Percentiles rank a stretch among this genome's conserved stretches.
Conservation (phyloP, 2,888 invertebrate species). For the Gnatocerus cornutus region DNA sequence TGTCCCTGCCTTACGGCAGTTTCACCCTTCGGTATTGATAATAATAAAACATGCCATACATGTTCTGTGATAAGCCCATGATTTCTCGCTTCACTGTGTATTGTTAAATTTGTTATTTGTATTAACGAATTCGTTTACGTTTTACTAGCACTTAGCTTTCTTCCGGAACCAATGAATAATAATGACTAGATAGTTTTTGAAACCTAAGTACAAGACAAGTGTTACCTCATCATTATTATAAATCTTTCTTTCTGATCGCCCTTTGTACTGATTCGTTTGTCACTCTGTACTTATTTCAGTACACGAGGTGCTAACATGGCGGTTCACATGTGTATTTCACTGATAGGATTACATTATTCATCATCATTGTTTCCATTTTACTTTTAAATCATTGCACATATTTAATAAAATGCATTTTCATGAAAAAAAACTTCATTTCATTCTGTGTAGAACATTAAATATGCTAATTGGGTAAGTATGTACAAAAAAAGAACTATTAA, state of each 20-base stretch:
- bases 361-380: constrained; percentile 54
- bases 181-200: constrained; percentile 55
- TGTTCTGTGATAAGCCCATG: constrained; percentile 60
- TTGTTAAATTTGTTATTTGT: constrained; percentile 52
- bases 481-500: no score
- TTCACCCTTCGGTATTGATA: constrained; percentile 51
- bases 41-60: constrained; percentile 58
- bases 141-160: constrained; percentile 52
- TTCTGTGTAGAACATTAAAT: no score
- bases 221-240: constrained; percentile 58
- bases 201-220: constrained; percentile 60
- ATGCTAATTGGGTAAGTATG: no score
- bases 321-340: constrained; percentile 51
- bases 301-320: constrained; percentile 53
- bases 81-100: constrained; percentile 53
- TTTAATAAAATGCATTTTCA: constrained; percentile 59
- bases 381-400: constrained; percentile 58
- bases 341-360: constrained; percentile 50
- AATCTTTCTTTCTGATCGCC: constrained; percentile 50
- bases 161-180: constrained; percentile 53
- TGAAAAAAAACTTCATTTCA: constrained; percentile 33
- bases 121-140: constrained; percentile 50
- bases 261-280: constrained; percentile 53
- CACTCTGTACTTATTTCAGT: constrained; percentile 51
- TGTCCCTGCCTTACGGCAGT: constrained; percentile 47